A percentile compares a stretch with the other conserved stretches of the same genome.
These are phyloP conservation scores for Eclectus roratus DNA, from an alignment of 2,113 vertebrate genomes.

Conservation along the genomic window DNA sequence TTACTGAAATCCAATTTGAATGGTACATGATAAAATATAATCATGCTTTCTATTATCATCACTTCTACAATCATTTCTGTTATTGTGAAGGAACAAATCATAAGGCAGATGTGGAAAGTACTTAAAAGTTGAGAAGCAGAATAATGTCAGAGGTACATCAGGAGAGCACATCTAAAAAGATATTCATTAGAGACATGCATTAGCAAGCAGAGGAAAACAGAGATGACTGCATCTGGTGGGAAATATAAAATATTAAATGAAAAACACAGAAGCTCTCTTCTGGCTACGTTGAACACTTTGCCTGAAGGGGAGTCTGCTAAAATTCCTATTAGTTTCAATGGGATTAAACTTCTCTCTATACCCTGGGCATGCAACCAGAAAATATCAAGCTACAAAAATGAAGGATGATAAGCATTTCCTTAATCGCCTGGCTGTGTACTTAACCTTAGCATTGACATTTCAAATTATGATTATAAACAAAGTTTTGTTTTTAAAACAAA, in stretches of 20 bases:
- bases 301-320: background rate
- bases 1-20: background rate
- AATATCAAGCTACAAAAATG: background rate
- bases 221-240: background rate
- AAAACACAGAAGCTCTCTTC: background rate
- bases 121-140: background rate
- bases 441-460: slow-evolving; percentile 1
- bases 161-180: background rate
- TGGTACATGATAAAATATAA: background rate
- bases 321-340: background rate
- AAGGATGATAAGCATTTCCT: background rate
- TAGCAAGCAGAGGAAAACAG: background rate
- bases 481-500: background rate
- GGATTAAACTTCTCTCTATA: background rate
- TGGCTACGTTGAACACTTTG: background rate
- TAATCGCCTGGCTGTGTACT: background rate
- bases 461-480: background rate
- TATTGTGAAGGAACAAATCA: background rate
- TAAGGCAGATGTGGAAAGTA: background rate
- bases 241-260: background rate
- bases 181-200: background rate
- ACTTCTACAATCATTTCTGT: background rate
- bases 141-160: background rate
- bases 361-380: background rate
- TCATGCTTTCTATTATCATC: background rate